Evolutionary conservation across 2,888 invertebrate genomes (phyloP), one percentile per base, ranked within the genome.

Genomic region (Parascotia fuliginaria): DNA sequence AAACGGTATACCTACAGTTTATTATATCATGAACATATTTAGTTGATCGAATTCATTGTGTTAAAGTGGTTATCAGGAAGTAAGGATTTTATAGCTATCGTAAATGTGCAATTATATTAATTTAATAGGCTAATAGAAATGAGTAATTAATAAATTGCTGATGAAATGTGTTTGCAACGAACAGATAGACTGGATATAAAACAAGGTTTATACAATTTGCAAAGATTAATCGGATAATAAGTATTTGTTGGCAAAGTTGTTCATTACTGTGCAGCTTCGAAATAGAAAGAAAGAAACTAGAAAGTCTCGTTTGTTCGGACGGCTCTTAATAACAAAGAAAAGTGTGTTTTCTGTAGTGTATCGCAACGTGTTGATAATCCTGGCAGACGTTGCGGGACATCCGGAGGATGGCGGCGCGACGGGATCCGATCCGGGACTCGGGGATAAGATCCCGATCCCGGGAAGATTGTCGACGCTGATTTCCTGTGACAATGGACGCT

Each of bases 391-490:
- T 70, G 70, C 72, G 75, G 79, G 77, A 81, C 75, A 73, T 85
- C 84, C 83, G 87, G 77, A 70, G 60, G 70, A 71, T 62, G 70
- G 70, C 72, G 71, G 32, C 27, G 31, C 73, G 73, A 73, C 75
- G 70, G 77, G 74, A 75, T 78, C 76, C 77, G 79, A 77, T 81
- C 79, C 77, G 75, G 73, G 65, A 59, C 61, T 70, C 71, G 71
- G 73, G 81, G 75, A 81, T 83, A 82, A 86, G 77, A 85, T 78
- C 69, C 75, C 76, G 73, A 77, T 80, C 75, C 75, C 75, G 67
- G 73, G 55, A 72, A 81, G 87, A 87, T 88, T 81, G 81, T 81
- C 78, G 77, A 70, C 77, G 70, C 77, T 83, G 85, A 87, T 87
- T 87, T 81, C 74, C 77, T 78, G 75, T 74, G 78, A 83, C 83